Evolutionary conservation across 2,888 invertebrate species (phyloP), one percentile per base, ranked within the genome.

Genomic region (Drosophila testacea): DNA sequence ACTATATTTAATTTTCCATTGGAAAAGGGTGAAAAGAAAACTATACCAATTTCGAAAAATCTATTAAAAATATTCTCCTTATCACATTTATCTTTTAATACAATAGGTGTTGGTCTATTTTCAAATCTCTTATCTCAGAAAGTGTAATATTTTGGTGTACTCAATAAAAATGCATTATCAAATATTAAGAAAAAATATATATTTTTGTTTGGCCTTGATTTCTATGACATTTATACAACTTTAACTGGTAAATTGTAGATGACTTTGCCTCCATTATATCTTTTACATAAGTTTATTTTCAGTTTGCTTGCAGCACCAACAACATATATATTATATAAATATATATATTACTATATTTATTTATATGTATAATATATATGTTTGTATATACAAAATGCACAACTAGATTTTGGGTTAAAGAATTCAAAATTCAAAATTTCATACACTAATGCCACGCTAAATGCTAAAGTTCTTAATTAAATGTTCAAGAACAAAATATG

Each of bases 281-380:
- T 66, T 48, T 41, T 47, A 42, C 55, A 70, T 75, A 61, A 64
- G 63, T 78, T 60, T 41, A 74, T 66, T 77, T 84, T 74, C 63
- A 70, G 47, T 79, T 80, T 83, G 83, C 83, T 83, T 85, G 63
- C 81, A 83, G 83, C 83, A 83, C 87, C 86, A 83, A 83, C 86
- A 83, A 86, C 74, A 83, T 74, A 67, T 70, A 73, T 73, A 66
- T 62, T 64, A 68, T 69, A 55, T 81, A 70, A 51, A 56, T 59
- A 69, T 74, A 59, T 62, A 66, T 76, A 66, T 48, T 60, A n/a
- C 34, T 64, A 52, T 54, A 32, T 55, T 66, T 59, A 30, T 44
- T 48, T 22, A 22, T 22, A 36, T 56, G 51, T 51, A 11, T 68
- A 55, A 74, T 69, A 66, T 59, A 65, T 72, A 51, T 83, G 64